phyloP scores from a whole-genome alignment of 2,797 vertebrate genomes.

The Clarias platycephalus region DNA sequence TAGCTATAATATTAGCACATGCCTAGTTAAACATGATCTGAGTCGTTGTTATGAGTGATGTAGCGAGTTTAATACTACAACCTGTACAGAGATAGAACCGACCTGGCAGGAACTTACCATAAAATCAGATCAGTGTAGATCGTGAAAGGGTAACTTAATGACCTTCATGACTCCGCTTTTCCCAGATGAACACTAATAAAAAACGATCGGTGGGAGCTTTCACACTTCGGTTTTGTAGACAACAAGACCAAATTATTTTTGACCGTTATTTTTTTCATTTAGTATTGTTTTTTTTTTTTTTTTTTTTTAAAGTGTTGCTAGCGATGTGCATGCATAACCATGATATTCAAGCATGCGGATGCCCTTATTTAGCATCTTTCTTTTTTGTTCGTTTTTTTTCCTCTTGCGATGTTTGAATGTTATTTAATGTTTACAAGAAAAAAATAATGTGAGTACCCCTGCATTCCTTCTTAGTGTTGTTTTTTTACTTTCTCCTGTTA shows the following conservation, averaged over 20 bases:
- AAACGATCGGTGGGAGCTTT: constrained; percentile 81
- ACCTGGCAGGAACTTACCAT: background rate
- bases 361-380: constrained; percentile 44
- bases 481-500: background rate
- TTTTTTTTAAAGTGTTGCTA: constrained; percentile 69
- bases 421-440: constrained; percentile 54
- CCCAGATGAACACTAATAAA: constrained; percentile 69
- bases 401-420: constrained; percentile 55
- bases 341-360: constrained; percentile 50
- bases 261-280: constrained; percentile 73
- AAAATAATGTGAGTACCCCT: constrained; percentile 31
- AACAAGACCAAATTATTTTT: constrained; percentile 81
- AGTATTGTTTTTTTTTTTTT: constrained; percentile 49
- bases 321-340: constrained; percentile 55
- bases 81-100: background rate
- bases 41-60: background rate
- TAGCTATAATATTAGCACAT: constrained; percentile 13
- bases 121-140: background rate
- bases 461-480: background rate
- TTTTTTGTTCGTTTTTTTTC: constrained; percentile 24
- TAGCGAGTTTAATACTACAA: background rate
- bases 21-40: constrained; percentile 4
- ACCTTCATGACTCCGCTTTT: background rate
- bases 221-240: constrained; percentile 81
- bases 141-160: background rate